Base-by-base conservation (phyloP, 2,113 vertebrate genomes). In the Chaenogobius annularis region DNA sequence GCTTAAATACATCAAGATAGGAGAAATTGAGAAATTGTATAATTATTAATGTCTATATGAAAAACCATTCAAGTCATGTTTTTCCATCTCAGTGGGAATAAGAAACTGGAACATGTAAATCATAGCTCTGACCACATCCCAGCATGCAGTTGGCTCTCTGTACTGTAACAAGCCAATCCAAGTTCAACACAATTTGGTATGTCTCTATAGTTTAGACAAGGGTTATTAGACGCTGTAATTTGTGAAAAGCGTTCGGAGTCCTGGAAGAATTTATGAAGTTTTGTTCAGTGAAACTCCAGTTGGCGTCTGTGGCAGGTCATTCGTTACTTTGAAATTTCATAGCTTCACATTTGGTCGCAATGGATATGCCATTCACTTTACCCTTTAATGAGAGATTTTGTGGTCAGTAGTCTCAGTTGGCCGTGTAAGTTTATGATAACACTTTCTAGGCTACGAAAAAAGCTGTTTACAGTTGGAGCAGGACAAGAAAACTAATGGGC, bases 151-250 rank as follows among this genome's bases (percentile, higher is more conserved):
- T 83, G 68, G 78, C 52, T 0, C 23, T 8, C 0, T 19, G 55
- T 37, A 81, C 71, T 52, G 3, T 54, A 14, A 22, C 14, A 10
- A 37, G 68, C 20, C 26, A 74, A n/a, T 70, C 83, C 80, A 86
- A 85, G 67, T 79, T 68, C 82, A 88, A 79, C 77, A 83, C 79
- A 76, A 68, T 70, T 78, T 73, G 69, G 65, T 65, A 31, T 10
- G 35, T 74, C n/a, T 48, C 40, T 26, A 61, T 58, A 47, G 52
- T 80, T 82, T 81, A 69, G 40, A 69, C 50, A 70, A 65, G 63
- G 68, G 63, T 70, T 75, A 61, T 66, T 37, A 22, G 56, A 78
- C n/a, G 31, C 26, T 67, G 64, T 50, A 46, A 69, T 72, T 74
- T 79, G 43, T 70, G 67, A 48, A 64, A 69, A 71, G 55, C 69